These are phyloP conservation scores for Zoanthus sociatus DNA, from an alignment of 92 coral and sea anemone species.

Conservation along the genomic window DNA sequence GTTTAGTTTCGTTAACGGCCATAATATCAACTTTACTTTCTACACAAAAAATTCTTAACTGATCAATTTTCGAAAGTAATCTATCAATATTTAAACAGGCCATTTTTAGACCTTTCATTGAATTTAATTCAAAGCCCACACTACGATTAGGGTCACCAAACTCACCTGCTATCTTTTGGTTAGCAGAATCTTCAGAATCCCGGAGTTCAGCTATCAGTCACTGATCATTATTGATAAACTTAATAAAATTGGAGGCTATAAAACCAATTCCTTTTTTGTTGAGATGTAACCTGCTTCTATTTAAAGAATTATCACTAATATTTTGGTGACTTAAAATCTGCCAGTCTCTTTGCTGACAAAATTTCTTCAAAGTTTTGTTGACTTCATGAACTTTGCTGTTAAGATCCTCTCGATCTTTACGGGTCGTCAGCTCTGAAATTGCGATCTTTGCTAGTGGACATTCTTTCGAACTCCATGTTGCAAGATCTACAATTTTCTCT, in stretches of 20 bases:
- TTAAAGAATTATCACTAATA: neutral
- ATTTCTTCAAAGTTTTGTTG: slow-evolving; percentile 15
- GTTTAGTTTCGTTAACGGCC: slow-evolving; percentile 14
- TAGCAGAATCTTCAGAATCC: slow-evolving; percentile 3
- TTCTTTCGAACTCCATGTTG: neutral
- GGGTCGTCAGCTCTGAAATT: slow-evolving; percentile 4
- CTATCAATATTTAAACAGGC: slow-evolving; percentile 7
- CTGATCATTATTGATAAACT: neutral
- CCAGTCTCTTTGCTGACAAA: slow-evolving; percentile 13
- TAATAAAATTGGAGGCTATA: slow-evolving; percentile 21
- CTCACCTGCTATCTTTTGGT: slow-evolving; percentile 16
- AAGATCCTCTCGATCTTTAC: neutral
- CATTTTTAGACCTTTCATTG: slow-evolving; percentile 10
- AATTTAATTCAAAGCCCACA: neutral
- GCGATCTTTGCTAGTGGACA: neutral
- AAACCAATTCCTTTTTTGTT: slow-evolving; percentile 13
- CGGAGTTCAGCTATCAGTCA: slow-evolving; percentile 10
- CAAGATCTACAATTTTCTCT: slow-evolving; percentile 2
- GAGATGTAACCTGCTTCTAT: slow-evolving; percentile 2
- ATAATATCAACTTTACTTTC: slow-evolving; percentile 2
- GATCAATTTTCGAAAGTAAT: slow-evolving; percentile 3
- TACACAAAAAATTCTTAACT: slow-evolving; percentile 12
- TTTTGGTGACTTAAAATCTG: slow-evolving; percentile 1
- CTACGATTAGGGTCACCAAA: neutral
- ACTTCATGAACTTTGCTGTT: neutral